These are phyloP conservation scores for Bellardia pandia DNA, from an alignment of 2,888 invertebrate genomes.

Conservation along the genomic window DNA sequence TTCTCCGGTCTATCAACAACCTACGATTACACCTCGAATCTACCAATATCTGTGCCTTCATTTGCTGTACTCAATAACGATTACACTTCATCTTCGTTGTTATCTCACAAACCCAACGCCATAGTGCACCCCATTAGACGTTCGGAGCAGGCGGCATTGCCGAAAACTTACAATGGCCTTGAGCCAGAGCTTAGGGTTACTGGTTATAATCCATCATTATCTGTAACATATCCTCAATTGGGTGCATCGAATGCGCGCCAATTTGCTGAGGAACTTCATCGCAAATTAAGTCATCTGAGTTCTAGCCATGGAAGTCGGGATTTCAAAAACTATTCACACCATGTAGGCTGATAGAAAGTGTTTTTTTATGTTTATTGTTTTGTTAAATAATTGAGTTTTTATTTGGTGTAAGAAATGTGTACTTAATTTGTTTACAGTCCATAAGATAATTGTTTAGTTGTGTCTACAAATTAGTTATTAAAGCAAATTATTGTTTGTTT, in stretches of 20 bases:
- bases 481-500: too few relatives aligned
- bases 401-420: constrained; percentile 21
- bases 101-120: constrained; percentile 85
- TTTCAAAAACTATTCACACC: constrained; percentile 67
- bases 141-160: constrained; percentile 74
- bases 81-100: constrained; percentile 71
- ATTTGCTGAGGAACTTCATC: constrained; percentile 89
- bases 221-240: constrained; percentile 64
- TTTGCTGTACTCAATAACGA: constrained; percentile 78
- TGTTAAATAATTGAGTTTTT: constrained; percentile 33
- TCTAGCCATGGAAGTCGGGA: constrained; percentile 84
- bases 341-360: constrained; percentile 54
- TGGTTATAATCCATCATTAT: constrained; percentile 61
- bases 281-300: constrained; percentile 89
- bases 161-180: constrained; percentile 56
- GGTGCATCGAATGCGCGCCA: constrained; percentile 74
- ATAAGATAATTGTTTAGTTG: too few relatives aligned
- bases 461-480: too few relatives aligned
- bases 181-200: constrained; percentile 60
- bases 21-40: constrained; percentile 71
- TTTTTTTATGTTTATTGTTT: background rate
- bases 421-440: too few relatives aligned
- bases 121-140: constrained; percentile 86
- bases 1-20: constrained; percentile 47
- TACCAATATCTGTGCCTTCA: constrained; percentile 73